Evolutionary conservation across 1,140 invertebrate species (phyloP), one percentile per base, ranked within the genome.

Genomic region (Hestina assimilis): DNA sequence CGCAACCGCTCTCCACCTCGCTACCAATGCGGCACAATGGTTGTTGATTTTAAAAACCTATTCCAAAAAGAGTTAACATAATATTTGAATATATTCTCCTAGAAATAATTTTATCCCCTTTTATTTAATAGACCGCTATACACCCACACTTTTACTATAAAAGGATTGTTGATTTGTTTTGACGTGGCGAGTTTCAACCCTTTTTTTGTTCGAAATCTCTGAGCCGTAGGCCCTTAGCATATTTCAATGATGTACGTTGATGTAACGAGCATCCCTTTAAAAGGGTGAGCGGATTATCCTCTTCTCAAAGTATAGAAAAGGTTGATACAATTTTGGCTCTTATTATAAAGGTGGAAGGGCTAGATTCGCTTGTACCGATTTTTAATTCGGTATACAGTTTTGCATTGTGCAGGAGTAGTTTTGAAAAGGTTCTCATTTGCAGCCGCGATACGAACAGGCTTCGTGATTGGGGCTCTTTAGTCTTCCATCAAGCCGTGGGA

Each of bases 181-280:
- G 66, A 69, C 66, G 66, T 64, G 58, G 60, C 52, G 64, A 61
- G 54, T 64, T 69, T 66, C 62, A 76, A 66, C 69, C 66, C 60
- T 62, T 75, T 79, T n/a, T 72, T 72, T 74, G 73, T 70, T 73
- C 62, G 53, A 62, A 68, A 63, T 69, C 63, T 64, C 62, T 62
- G 62, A 72, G 58, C 63, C 64, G 55, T 48, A 51, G 59, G 52
- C 66, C 62, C 71, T 74, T 69, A 67, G 64, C 66, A 72, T 69
- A 75, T 75, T 75, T 74, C 71, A 74, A 74, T 72, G 72, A 74
- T 75, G 63, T 73, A 72, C 63, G 56, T 40, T 55, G 59, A 47
- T 61, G 66, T 74, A 69, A 70, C 63, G 66, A 69, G 71, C 58
- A 59, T 53, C 61, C 63, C 57, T 70, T 60, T 67, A 66, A 69